phyloP scores from a whole-genome alignment of 2,888 invertebrate genomes.

The Dynastes tityus region DNA sequence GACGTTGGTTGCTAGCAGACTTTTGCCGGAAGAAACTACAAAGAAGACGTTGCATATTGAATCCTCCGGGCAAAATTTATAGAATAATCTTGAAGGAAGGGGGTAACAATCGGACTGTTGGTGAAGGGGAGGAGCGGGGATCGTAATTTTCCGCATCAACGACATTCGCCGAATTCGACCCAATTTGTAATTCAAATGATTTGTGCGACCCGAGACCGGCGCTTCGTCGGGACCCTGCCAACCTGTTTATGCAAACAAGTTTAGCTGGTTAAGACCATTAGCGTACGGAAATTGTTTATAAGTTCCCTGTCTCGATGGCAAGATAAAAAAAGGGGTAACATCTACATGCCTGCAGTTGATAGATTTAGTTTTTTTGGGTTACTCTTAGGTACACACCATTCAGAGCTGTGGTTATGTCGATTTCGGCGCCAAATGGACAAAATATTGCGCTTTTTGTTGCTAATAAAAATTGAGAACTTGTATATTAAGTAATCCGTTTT shows the following conservation, averaged over 20 bases:
- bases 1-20: background rate
- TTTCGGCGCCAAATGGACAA: too few relatives aligned
- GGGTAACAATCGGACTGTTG: background rate
- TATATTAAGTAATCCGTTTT: too few relatives aligned
- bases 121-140: background rate
- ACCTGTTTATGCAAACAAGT: constrained; percentile 43
- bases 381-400: too few relatives aligned
- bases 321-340: background rate
- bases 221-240: background rate
- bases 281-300: constrained; percentile 41
- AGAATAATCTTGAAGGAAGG: constrained; percentile 30
- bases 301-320: constrained; percentile 12
- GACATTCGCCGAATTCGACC: constrained; percentile 35
- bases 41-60: constrained; percentile 37
- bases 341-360: background rate
- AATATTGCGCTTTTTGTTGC: too few relatives aligned
- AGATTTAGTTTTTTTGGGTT: background rate
- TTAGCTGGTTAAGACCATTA: constrained; percentile 39
- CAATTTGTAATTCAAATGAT: constrained; percentile 47
- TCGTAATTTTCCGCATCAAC: constrained; percentile 43
- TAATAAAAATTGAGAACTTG: too few relatives aligned
- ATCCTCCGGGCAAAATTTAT: constrained; percentile 26
- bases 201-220: constrained; percentile 19
- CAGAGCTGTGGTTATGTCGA: too few relatives aligned
- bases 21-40: constrained; percentile 7